These are phyloP conservation scores for Tubulanus polymorphus DNA, from an alignment of 2,888 invertebrate species.

Conservation along the genomic window DNA sequence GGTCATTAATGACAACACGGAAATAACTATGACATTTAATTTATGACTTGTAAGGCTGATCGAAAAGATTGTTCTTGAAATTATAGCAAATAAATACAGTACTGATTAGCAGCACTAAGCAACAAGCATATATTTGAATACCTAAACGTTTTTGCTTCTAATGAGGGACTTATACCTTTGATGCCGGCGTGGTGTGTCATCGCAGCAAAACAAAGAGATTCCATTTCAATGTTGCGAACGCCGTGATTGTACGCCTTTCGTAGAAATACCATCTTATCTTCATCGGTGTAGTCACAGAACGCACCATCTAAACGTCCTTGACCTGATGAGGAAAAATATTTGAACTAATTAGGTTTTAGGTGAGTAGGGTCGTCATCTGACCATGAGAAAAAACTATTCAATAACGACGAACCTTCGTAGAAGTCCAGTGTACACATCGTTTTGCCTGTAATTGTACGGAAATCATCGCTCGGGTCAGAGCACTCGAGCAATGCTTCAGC, in stretches of 20 bases:
- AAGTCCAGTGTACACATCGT: conserved; percentile 97
- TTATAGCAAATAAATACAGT: too few relatives aligned
- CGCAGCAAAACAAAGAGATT: conserved; percentile 87
- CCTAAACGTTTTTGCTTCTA: too few relatives aligned
- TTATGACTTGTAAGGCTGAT: too few relatives aligned
- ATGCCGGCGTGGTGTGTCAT: conserved; percentile 90
- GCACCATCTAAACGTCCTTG: conserved; percentile 95
- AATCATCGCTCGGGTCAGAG: conserved; percentile 57
- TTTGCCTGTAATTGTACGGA: conserved; percentile 77
- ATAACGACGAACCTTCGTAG: conserved; percentile 67
- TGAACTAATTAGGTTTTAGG: not conserved
- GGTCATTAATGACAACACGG: too few relatives aligned
- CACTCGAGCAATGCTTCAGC: conserved; percentile 74
- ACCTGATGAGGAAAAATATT: conserved; percentile 59
- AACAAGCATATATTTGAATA: too few relatives aligned
- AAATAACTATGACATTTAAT: too few relatives aligned
- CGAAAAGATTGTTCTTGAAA: too few relatives aligned
- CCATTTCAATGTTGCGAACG: conserved; percentile 96
- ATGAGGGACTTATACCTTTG: too few relatives aligned
- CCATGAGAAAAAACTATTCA: not conserved
- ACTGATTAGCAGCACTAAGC: too few relatives aligned
- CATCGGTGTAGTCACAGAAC: conserved; percentile 86
- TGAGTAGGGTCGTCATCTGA: not conserved
- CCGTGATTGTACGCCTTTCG: conserved; percentile 60
- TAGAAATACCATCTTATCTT: conserved; percentile 87